Evolutionary conservation across 2,113 vertebrate genomes (phyloP).

Genomic region (Rousettus leschenaultii): DNA sequence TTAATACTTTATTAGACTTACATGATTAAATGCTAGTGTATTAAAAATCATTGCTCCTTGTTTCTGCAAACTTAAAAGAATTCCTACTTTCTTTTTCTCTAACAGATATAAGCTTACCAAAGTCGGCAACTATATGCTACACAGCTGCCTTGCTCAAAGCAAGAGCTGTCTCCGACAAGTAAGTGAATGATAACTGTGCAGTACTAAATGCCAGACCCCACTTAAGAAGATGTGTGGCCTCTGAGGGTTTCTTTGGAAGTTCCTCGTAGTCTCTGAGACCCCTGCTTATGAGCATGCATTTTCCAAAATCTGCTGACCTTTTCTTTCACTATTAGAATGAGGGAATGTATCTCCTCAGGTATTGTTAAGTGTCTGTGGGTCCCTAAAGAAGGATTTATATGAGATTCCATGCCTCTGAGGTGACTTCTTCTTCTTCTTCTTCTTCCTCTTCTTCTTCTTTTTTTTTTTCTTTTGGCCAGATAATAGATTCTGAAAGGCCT

Average conservation of each 20-base stretch:
- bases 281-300: slow-evolving; percentile 69
- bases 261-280: slow-evolving; percentile 55
- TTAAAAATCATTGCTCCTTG: slow-evolving; percentile 37
- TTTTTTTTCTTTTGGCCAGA: slow-evolving; percentile 18
- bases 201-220: slow-evolving; percentile 36
- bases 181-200: slow-evolving; percentile 82
- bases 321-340: slow-evolving; percentile 54
- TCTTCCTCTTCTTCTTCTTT: too few relatives aligned
- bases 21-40: not conserved
- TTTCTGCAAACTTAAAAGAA: slow-evolving; percentile 37
- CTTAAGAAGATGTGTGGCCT: not conserved
- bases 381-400: slow-evolving; percentile 31
- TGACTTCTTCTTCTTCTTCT: too few relatives aligned
- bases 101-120: slow-evolving; percentile 99
- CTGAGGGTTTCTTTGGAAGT: slow-evolving; percentile 65
- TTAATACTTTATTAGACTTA: not conserved
- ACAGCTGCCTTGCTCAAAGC: slow-evolving; percentile 99
- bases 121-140: slow-evolving; percentile 99
- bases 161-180: slow-evolving; percentile 99
- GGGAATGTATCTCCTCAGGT: not conserved
- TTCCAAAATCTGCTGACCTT: slow-evolving; percentile 65
- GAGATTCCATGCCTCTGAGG: slow-evolving; percentile 54
- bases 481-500: slow-evolving; percentile 52
- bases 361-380: slow-evolving; percentile 1
- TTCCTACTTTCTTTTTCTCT: slow-evolving; percentile 72